Percentiles rank a stretch among this genome's conserved stretches.
phyloP scores from a whole-genome alignment of 2,113 vertebrate genomes.

The Zeus faber region DNA sequence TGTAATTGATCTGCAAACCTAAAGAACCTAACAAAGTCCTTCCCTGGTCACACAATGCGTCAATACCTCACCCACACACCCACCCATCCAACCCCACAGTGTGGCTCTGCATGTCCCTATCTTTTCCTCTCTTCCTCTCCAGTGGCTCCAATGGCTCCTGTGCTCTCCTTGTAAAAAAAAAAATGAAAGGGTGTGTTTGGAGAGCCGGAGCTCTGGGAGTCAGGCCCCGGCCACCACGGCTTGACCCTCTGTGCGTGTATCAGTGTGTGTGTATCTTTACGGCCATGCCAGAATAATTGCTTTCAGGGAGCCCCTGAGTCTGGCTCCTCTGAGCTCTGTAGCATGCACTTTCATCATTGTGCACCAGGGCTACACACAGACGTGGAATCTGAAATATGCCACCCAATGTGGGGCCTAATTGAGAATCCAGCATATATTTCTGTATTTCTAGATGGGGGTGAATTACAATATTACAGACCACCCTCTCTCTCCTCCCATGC shows the following conservation, averaged over 20 bases:
- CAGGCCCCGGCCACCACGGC: constrained; percentile 40
- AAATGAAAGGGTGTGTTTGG: constrained; percentile 71
- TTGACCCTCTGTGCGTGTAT: constrained; percentile 41
- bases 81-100: background rate
- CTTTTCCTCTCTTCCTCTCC: constrained; percentile 30
- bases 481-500: background rate
- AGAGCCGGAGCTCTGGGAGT: constrained; percentile 56
- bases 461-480: background rate
- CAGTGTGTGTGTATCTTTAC: constrained; percentile 29
- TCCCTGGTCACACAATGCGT: background rate
- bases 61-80: background rate
- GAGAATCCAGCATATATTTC: constrained; percentile 17
- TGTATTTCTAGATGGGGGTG: background rate
- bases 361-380: background rate
- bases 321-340: constrained; percentile 56
- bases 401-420: background rate
- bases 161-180: constrained; percentile 67
- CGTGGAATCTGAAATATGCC: constrained; percentile 33
- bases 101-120: constrained; percentile 9
- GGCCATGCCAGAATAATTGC: constrained; percentile 57
- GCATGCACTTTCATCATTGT: constrained; percentile 29
- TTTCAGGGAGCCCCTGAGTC: constrained; percentile 59
- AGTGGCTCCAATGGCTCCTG: constrained; percentile 41
- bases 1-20: too few species aligned
- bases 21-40: background rate